Evolutionary conservation across 2,888 invertebrate genomes (phyloP), one percentile per base, ranked within the genome.

Genomic region (Leptogaster cylindrica): DNA sequence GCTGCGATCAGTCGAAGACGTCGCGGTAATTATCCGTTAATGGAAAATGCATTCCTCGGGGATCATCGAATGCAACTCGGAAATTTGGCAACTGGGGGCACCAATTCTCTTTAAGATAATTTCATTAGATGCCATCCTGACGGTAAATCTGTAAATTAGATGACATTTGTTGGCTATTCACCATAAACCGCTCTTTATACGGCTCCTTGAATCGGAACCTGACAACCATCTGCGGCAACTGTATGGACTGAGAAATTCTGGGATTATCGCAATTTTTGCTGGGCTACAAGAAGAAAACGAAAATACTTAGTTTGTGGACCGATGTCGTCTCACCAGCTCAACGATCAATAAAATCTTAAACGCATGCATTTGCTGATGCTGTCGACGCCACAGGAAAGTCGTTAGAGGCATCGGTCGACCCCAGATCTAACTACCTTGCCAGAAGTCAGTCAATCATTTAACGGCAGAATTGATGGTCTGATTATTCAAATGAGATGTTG

Each of bases 371-470:
- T 61, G 48, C 66, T 27, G 48, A n/a, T 2, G 10, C n/a, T 36
- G 28, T 20, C 12, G 25, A 27, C 58, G 31, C 66, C 33, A 31
- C 66, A 48, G 52, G 58, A 25, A 33, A 63, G 41, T 12, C 63
- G 51, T 33, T 28, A 51, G 33, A 31, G 7, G 39, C 31, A 51
- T 25, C 44, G 36, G 16, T 58, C 50, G 23, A 46, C 33, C 28
- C 36, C 23, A 20, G 10, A 44, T 28, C 44, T 44, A 46, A 44
- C 58, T 58, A 23, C 55, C 39, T 66, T 41, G 36, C 67, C 67
- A 70, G 70, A 66, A 70, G 70, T 64, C 66, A 70, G 70, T 70
- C 70, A 70, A 70, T 70, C 70, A 70, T 70, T 70, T 70, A 70
- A 52, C 64, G 66, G 23, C 33, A 25, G 68, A 70, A 70, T 70